These are phyloP conservation scores for Magallana angulata DNA, from an alignment of 1,140 invertebrate genomes.

Conservation along the genomic window DNA sequence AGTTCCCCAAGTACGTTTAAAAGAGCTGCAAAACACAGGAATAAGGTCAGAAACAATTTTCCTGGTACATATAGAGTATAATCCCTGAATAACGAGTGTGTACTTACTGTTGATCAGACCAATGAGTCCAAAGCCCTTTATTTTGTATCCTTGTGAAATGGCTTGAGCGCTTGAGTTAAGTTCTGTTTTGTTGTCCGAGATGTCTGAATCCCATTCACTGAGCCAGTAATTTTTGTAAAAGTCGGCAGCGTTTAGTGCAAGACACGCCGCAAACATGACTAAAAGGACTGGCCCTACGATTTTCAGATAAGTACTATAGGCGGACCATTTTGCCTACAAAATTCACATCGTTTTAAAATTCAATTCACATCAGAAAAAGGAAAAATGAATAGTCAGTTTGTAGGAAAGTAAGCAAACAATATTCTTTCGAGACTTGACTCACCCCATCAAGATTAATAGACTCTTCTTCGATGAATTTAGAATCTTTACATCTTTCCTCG, in stretches of 20 bases:
- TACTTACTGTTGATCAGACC: too few relatives aligned
- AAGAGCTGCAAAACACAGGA: not conserved
- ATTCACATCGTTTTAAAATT: not conserved
- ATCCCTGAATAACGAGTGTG: too few relatives aligned
- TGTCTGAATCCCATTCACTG: too few relatives aligned
- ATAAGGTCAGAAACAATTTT: not conserved
- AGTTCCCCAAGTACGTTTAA: not conserved
- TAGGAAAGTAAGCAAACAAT: not conserved
- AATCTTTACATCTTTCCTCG: not conserved
- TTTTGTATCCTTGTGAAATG: too few relatives aligned
- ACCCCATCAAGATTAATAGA: not conserved
- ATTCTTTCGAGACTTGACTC: not conserved
- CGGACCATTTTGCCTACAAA: conserved; percentile 14
- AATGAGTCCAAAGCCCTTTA: too few relatives aligned
- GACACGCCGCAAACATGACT: not conserved
- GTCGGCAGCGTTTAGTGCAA: too few relatives aligned
- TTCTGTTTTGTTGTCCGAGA: too few relatives aligned
- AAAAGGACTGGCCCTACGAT: not conserved
- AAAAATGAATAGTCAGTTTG: too few relatives aligned
- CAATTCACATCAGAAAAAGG: not conserved
- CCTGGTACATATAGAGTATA: too few relatives aligned
- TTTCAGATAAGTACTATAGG: not conserved
- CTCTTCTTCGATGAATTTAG: conserved; percentile 31
- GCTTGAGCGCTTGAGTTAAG: too few relatives aligned
- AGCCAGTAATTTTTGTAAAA: too few relatives aligned